A percentile compares a stretch with the other conserved stretches of the same genome.
These are phyloP conservation scores for Pantelozetes paolii DNA, from an alignment of 2,888 invertebrate genomes.

Conservation along the genomic window DNA sequence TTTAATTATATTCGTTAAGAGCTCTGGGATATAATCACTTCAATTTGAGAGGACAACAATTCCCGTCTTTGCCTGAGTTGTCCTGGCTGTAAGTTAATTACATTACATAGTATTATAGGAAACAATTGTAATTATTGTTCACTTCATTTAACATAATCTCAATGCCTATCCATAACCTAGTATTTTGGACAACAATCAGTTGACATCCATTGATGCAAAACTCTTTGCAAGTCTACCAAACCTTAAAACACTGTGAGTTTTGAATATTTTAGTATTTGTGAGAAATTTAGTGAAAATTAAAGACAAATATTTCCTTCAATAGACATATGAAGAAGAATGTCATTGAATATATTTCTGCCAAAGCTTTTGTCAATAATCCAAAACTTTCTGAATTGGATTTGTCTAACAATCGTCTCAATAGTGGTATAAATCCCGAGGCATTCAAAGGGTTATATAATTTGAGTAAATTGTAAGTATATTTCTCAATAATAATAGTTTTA, in stretches of 20 bases:
- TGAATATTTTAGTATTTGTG: background rate
- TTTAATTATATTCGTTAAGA: background rate
- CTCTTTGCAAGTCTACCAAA: slow-evolving; percentile 51
- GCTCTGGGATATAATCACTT: background rate
- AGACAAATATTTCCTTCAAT: background rate
- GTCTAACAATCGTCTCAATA: background rate
- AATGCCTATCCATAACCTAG: slow-evolving; percentile 46
- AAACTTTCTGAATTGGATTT: slow-evolving; percentile 10
- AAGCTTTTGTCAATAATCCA: slow-evolving; percentile 1
- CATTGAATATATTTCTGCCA: background rate
- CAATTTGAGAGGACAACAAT: slow-evolving; percentile 1
- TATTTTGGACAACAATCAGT: slow-evolving; percentile 52
- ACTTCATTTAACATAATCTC: slow-evolving; percentile 28
- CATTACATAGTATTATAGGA: background rate
- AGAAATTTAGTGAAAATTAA: background rate
- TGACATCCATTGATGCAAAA: slow-evolving; percentile 50
- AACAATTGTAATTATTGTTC: slow-evolving; percentile 8
- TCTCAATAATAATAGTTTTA: too few species aligned
- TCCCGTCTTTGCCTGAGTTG: slow-evolving; percentile 41
- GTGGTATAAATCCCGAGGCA: background rate
- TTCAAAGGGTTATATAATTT: slow-evolving; percentile 16
- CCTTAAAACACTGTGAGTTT: slow-evolving; percentile 53
- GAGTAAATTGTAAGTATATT: slow-evolving; percentile 1
- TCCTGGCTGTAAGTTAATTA: slow-evolving; percentile 48
- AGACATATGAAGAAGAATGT: slow-evolving; percentile 1